Evolutionary conservation across 1,140 invertebrate species (phyloP).

Genomic region (Lasioglossum albipes): DNA sequence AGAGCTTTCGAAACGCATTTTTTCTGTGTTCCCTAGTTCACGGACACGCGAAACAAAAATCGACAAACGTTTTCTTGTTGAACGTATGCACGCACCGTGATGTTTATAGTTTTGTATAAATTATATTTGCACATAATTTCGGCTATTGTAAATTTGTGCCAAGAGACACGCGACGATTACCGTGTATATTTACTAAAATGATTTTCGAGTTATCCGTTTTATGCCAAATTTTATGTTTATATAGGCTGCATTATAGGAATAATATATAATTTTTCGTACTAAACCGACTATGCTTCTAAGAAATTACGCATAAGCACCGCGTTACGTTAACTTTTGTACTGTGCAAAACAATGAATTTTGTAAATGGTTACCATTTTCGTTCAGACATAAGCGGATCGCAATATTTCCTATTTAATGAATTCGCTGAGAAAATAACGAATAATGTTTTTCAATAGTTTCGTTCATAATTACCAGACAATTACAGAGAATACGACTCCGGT

Average conservation of each 20-base stretch:
- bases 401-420: neutral
- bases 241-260: constrained; percentile 7
- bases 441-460: neutral
- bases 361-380: neutral
- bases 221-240: constrained; percentile 22
- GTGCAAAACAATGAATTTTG: neutral
- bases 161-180: constrained; percentile 7
- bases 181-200: neutral
- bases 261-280: neutral
- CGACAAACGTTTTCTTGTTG: neutral
- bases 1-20: neutral
- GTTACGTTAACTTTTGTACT: neutral
- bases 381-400: neutral
- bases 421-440: neutral
- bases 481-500: neutral
- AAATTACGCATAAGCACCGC: neutral
- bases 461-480: constrained; percentile 8
- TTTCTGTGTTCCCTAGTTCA: neutral
- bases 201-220: neutral
- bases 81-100: neutral
- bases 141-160: constrained; percentile 33
- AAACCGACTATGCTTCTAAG: neutral
- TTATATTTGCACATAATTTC: constrained; percentile 16
- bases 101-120: constrained; percentile 30
- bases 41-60: too few relatives aligned